A percentile compares a stretch with the other conserved stretches of the same genome.
These are phyloP conservation scores for Esperia sulphurella DNA, from an alignment of 2,888 invertebrate species.

Conservation along the genomic window DNA sequence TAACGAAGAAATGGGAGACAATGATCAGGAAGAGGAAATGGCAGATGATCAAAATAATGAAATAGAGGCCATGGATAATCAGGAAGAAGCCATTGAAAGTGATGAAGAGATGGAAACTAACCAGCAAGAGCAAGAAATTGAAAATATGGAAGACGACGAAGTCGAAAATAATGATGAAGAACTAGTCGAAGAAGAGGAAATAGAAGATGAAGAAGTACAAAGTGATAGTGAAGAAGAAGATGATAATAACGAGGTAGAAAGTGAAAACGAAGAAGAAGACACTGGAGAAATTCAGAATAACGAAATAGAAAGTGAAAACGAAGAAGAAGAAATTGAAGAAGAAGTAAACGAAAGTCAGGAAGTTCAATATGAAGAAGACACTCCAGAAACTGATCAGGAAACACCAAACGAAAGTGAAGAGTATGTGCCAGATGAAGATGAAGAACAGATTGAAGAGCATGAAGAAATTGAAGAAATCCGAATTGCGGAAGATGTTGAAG, in stretches of 20 bases:
- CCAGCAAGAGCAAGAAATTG: background rate
- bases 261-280: slow-evolving; percentile 5
- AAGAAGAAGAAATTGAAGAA: slow-evolving; percentile 3
- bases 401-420: background rate
- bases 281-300: slow-evolving; percentile 7
- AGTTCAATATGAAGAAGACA: slow-evolving; percentile 3
- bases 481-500: slow-evolving; percentile 11
- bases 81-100: slow-evolving; percentile 3
- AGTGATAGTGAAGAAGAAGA: background rate
- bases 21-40: slow-evolving; percentile 1
- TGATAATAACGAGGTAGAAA: slow-evolving; percentile 8
- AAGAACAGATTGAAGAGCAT: background rate
- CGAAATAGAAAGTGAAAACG: slow-evolving; percentile 3
- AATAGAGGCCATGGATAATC: slow-evolving; percentile 1
- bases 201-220: slow-evolving; percentile 2
- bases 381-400: slow-evolving; percentile 3
- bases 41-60: slow-evolving; percentile 8
- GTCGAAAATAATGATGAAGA: slow-evolving; percentile 8
- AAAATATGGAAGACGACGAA: background rate
- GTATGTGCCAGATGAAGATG: background rate
- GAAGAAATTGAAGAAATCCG: slow-evolving; percentile 14
- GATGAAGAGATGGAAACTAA: slow-evolving; percentile 13
- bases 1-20: slow-evolving; percentile 1
- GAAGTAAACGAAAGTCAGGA: slow-evolving; percentile 5
- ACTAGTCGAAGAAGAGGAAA: background rate